Evolutionary conservation across 2,888 invertebrate species (phyloP), one percentile per base, ranked within the genome.

Genomic region (Drosophila parthenogenetica): DNA sequence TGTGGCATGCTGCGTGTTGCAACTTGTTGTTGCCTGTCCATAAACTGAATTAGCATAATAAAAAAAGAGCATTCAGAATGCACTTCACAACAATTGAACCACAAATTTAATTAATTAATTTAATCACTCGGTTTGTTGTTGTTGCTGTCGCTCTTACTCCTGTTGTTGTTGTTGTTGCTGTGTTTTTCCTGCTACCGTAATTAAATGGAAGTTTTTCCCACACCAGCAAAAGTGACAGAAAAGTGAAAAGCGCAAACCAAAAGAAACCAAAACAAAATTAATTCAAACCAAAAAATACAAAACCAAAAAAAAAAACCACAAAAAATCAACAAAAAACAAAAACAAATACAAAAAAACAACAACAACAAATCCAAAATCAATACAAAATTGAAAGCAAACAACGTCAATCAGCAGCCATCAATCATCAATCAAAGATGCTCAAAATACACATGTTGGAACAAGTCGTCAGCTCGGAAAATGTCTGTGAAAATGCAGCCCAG

Each of bases 371-470:
- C 13, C 32, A 39, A 58, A 53, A 45, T 32, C 14, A 59, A 67
- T 2, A 29, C 11, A 29, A 42, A 35, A 42, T 32, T 5, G 13
- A 49, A 39, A 54, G 40, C 54, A 51, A 53, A 50, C 68, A 53
- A 63, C 61, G 57, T 60, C 61, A 57, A 59, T 7, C 72, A 75
- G 29, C 29, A 29, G 29, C 29, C 29, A 53, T 60, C 75, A 68
- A 59, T 43, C 75, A 65, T 59, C 54, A 51, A 69, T 8, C 72
- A 75, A 57, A 48, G 48, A 95, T 95, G 95, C 93, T 95, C 93
- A 95, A 95, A 93, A 95, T 95, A 93, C 95, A 95, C 92, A 95
- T 95, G 95, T 93, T 95, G 93, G 95, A 95, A 90, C 95, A 95
- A 89, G 94, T 95, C 90, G 95, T 95, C 92, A 95, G 93, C 91